Evolutionary conservation across 2,797 vertebrate species (phyloP), one percentile per base, ranked within the genome.

Genomic region (Chanos chanos): DNA sequence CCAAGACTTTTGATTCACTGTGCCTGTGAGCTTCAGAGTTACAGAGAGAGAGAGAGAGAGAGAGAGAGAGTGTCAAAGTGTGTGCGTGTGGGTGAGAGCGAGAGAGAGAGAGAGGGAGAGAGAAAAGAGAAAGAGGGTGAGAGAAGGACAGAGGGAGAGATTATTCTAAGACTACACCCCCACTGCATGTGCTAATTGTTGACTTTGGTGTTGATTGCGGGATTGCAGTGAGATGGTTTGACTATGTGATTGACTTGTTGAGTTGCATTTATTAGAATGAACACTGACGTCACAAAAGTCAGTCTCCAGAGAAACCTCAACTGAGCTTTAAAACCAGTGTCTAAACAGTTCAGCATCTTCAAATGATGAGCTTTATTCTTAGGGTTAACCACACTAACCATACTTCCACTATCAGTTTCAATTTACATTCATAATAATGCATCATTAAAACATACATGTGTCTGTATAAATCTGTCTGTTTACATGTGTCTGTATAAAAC

Each of bases 161-260:
- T 21, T 33, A 9, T 21, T 33, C 44, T 55, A 4, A 51, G 31
- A 37, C 55, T 56, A 55, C 30, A 37, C 37, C 30, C 50, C n/a
- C 25, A 15, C 52, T 65, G 27, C 21, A 28, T 57, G 31, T 66
- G 52, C 2, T 58, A 67, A 73, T 74, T 61, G 63, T 51, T 70
- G 21, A 67, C 54, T 74, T 80, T 72, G 74, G 27, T 37, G 37
- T 65, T 72, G 44, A 57, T 66, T 74, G 67, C 31, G 56, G 70
- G 51, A 70, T 62, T 56, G 54, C 41, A 40, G 57, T 72, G 47
- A 34, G 60, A 50, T 50, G 62, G 71, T 51, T 57, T 52, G 50
- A 44, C 56, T 71, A 59, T 61, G 66, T 72, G 52, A 74, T 76
- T 56, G 79, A 79, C 68, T 74, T 48, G 16, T 63, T 58, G 49